Evolutionary conservation across 1,140 invertebrate species (phyloP).

Genomic region (Brachionus rubens): DNA sequence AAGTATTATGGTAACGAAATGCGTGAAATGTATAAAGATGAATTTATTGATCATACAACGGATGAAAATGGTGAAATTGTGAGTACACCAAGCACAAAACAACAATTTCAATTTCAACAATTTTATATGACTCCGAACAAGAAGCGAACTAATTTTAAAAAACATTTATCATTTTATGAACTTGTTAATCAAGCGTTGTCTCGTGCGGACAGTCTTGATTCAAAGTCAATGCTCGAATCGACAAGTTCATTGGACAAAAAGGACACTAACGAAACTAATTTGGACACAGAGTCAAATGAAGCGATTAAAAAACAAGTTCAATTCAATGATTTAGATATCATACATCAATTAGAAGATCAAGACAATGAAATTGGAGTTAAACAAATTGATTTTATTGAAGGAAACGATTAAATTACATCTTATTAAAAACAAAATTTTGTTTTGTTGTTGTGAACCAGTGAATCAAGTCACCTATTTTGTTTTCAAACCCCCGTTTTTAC

Average conservation of each 20-base stretch:
- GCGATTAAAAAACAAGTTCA: constrained; percentile 1
- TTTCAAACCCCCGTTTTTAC: too few species aligned
- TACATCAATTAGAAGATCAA: not conserved
- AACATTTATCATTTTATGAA: constrained; percentile 23
- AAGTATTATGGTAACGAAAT: constrained; percentile 40
- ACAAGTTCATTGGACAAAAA: not conserved
- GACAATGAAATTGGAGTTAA: not conserved
- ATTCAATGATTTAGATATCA: constrained; percentile 19
- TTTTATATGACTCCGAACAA: not conserved
- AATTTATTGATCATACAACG: not conserved
- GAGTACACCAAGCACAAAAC: not conserved
- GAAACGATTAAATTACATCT: too few species aligned
- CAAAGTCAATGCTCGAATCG: constrained; percentile 2
- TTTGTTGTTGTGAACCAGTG: too few species aligned
- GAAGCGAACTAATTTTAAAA: constrained; percentile 16
- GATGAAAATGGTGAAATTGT: not conserved
- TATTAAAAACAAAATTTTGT: too few species aligned
- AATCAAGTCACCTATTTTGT: too few species aligned
- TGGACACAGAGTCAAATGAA: not conserved
- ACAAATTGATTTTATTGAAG: not conserved
- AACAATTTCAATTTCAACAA: constrained; percentile 7
- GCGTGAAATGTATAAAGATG: constrained; percentile 43
- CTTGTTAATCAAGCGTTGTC: constrained; percentile 22
- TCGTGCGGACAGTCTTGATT: not conserved
- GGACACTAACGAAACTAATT: not conserved